These are phyloP conservation scores for Sinosuthora webbiana DNA, from an alignment of 2,113 vertebrate genomes.

Conservation along the genomic window DNA sequence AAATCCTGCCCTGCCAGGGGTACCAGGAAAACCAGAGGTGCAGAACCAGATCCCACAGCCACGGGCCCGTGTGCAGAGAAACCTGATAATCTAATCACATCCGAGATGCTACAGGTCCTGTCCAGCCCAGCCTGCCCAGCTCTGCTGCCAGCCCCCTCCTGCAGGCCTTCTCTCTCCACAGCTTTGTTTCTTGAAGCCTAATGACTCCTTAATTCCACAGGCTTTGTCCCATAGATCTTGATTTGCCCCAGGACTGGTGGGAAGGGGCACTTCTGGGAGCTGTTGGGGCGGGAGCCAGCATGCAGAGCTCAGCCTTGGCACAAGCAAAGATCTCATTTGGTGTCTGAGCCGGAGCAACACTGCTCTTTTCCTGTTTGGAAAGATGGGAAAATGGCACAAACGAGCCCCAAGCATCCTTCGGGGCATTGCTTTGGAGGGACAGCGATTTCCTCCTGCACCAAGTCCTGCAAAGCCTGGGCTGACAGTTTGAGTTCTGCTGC, in stretches of 20 bases:
- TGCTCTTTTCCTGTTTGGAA: background rate
- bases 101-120: constrained; percentile 54
- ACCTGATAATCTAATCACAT: constrained; percentile 33
- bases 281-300: background rate
- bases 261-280: background rate
- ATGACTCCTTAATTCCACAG: constrained; percentile 43
- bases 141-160: background rate
- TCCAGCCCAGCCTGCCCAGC: background rate
- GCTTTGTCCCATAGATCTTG: constrained; percentile 51
- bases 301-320: background rate
- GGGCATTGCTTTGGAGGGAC: background rate
- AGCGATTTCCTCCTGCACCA: background rate
- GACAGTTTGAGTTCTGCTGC: fast-evolving
- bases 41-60: background rate
- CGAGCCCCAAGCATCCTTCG: background rate
- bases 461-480: background rate
- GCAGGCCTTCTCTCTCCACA: background rate
- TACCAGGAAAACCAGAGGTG: background rate
- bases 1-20: background rate
- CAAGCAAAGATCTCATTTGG: background rate
- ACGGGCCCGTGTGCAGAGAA: background rate
- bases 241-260: background rate
- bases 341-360: background rate
- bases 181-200: constrained; percentile 53
- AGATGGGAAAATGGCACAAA: background rate